Evolutionary conservation across 2,888 invertebrate species (phyloP).

Genomic region (Syrista parreyssii): DNA sequence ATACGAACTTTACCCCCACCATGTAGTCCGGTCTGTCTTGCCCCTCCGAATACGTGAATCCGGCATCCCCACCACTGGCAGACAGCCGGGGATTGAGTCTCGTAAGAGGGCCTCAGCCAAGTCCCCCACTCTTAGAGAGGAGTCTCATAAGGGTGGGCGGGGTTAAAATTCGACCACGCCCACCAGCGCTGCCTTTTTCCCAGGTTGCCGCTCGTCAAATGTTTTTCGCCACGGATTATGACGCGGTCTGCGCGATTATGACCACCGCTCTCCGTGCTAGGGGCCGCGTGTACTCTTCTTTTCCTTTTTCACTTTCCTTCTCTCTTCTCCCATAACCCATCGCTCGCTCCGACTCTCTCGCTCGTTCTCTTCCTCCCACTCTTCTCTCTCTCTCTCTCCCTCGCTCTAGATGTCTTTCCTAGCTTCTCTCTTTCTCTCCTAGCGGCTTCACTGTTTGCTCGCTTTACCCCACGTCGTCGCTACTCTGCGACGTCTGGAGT

Average conservation of each 20-base stretch:
- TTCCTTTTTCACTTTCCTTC: conserved; percentile 12
- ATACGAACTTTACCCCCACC: not conserved
- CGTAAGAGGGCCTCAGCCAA: not conserved
- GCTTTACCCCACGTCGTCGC: conserved; percentile 16
- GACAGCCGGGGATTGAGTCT: conserved; percentile 31
- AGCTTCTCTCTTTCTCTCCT: conserved; percentile 3
- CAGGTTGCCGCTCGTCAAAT: conserved; percentile 61
- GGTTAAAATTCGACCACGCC: conserved; percentile 42
- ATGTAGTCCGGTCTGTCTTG: not conserved
- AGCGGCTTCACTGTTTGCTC: conserved; percentile 27
- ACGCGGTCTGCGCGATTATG: conserved; percentile 66
- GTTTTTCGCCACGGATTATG: conserved; percentile 66
- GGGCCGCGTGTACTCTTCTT: conserved; percentile 24
- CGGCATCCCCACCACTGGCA: conserved; percentile 4
- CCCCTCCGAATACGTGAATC: not conserved
- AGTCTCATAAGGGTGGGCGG: conserved; percentile 14
- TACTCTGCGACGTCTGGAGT: conserved; percentile 21
- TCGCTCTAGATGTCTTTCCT: not conserved
- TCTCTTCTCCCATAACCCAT: conserved; percentile 12
- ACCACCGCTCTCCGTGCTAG: conserved; percentile 49
- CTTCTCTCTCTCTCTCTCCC: conserved; percentile 21
- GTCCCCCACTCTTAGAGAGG: not conserved
- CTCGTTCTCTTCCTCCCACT: conserved; percentile 25
- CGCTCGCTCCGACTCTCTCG: conserved; percentile 25
- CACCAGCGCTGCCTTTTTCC: conserved; percentile 53